Evolutionary conservation across 37 sponge, comb jelly and placozoan species (phyloP).

Genomic region (Sycon ciliatum): DNA sequence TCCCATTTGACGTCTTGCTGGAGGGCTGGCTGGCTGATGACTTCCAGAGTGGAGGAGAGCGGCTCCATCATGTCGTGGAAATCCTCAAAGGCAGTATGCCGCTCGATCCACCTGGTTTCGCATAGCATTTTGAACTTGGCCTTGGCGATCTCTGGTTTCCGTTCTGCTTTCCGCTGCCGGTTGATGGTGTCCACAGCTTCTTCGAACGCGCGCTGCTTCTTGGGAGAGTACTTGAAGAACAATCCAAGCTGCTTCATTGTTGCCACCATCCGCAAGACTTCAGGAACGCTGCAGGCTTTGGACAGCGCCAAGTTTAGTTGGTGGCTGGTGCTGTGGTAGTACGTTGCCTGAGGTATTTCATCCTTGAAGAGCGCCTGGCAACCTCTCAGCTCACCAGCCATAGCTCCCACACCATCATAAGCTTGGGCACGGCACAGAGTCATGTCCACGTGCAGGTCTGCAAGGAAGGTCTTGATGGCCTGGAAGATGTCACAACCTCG

Average conservation of each 20-base stretch:
- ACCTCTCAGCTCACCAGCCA: conserved; percentile 18
- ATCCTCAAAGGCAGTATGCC: background rate
- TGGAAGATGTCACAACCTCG: conserved; percentile 15
- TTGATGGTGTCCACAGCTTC: background rate
- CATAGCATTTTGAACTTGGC: background rate
- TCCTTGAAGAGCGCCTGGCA: conserved; percentile 1
- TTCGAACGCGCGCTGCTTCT: background rate
- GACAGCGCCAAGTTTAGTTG: too few species aligned
- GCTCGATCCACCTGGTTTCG: background rate
- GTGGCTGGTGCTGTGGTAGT: conserved; percentile 33
- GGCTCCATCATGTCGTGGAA: background rate
- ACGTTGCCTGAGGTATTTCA: conserved; percentile 10
- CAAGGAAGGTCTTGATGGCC: background rate
- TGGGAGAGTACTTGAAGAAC: conserved; percentile 12
- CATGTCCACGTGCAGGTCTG: background rate
- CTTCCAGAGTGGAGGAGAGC: background rate
- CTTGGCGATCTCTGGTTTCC: background rate
- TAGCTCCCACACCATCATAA: conserved; percentile 32
- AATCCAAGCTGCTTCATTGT: conserved; percentile 17
- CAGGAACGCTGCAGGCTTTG: conserved; percentile 18
- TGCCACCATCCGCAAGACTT: conserved; percentile 16
- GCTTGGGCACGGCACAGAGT: too few species aligned
- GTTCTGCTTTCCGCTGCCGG: background rate
- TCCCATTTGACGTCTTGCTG: background rate
- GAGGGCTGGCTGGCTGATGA: background rate